Conservation (phyloP, 1,140 invertebrate genomes). For the Venturia canescens region DNA sequence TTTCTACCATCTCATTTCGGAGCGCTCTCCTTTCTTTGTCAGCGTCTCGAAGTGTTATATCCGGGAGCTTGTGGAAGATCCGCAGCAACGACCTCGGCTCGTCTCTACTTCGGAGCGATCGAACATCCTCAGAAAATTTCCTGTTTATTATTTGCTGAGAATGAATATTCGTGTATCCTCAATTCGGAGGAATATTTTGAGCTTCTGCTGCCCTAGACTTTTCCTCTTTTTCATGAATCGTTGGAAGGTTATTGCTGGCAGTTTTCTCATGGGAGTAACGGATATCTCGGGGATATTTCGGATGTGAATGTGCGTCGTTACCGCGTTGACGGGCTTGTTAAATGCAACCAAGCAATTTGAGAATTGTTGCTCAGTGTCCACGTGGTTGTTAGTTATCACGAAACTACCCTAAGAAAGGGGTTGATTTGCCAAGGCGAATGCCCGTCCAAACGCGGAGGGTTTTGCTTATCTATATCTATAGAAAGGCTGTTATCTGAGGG, state of each 20-base stretch:
- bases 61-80: no score
- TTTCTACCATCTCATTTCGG: not conserved
- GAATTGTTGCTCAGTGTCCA: constrained; percentile 57
- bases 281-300: not conserved
- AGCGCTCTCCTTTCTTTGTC: not conserved
- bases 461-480: not conserved
- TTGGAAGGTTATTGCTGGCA: not conserved
- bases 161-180: no score
- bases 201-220: no score
- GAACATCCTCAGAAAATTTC: no score
- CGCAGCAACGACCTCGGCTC: no score
- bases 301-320: constrained; percentile 8
- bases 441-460: not conserved
- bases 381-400: constrained; percentile 65
- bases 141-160: no score
- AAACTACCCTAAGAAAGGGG: constrained; percentile 62
- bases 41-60: not conserved
- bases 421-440: constrained; percentile 49
- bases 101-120: no score
- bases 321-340: constrained; percentile 50
- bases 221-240: no score
- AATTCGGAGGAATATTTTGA: no score
- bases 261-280: not conserved
- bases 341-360: constrained; percentile 51
- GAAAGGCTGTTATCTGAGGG: constrained; percentile 67